These are phyloP conservation scores for Andrena camellia DNA, from an alignment of 2,888 invertebrate genomes.

Conservation along the genomic window DNA sequence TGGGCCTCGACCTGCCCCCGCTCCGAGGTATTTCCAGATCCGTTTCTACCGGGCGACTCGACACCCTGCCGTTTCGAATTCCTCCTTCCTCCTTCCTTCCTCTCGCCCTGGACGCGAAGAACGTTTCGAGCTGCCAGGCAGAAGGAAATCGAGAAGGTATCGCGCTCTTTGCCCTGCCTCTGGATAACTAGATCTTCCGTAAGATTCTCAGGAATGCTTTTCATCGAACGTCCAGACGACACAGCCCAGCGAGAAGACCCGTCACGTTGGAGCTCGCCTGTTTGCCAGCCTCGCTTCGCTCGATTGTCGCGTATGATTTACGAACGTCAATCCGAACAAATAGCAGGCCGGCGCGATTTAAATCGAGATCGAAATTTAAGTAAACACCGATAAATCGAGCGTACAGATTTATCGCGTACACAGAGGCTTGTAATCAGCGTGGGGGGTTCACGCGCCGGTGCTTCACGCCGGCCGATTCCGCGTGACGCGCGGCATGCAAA, in stretches of 20 bases:
- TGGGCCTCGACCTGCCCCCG: slow-evolving; percentile 50
- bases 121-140: neutral
- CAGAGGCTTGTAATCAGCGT: slow-evolving; percentile 41
- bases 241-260: neutral
- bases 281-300: neutral
- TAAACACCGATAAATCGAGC: slow-evolving; percentile 55
- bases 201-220: neutral
- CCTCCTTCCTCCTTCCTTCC: slow-evolving; percentile 25
- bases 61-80: slow-evolving; percentile 29
- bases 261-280: neutral
- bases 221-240: neutral
- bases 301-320: slow-evolving; percentile 23
- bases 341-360: slow-evolving; percentile 26
- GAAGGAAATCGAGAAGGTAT: slow-evolving; percentile 1
- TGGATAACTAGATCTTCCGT: neutral
- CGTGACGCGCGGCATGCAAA: slow-evolving; percentile 28
- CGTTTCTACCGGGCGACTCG: slow-evolving; percentile 50
- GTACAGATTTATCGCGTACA: slow-evolving; percentile 43
- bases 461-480: slow-evolving; percentile 1
- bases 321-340: slow-evolving; percentile 17
- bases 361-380: slow-evolving; percentile 43
- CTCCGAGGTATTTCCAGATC: slow-evolving; percentile 67
- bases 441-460: neutral
- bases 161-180: neutral
- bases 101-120: neutral